phyloP scores from a whole-genome alignment of 2,888 invertebrate species.

The Palloptera scutellata region DNA sequence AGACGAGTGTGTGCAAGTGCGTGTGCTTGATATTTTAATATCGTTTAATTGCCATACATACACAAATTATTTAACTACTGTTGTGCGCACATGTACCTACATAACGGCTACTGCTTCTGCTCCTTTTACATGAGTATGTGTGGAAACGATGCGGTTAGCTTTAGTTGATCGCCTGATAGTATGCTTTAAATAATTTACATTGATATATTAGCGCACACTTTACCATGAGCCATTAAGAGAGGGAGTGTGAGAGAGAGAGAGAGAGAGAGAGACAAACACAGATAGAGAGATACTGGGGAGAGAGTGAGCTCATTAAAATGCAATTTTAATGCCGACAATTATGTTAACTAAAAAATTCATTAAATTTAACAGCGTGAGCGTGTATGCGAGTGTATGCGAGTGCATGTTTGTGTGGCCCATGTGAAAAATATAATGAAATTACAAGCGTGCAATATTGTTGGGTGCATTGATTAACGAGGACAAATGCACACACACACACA shows the following conservation, averaged over 20 bases:
- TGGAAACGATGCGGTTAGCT: background rate
- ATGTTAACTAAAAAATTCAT: constrained; percentile 17
- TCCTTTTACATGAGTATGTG: background rate
- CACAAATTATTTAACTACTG: background rate
- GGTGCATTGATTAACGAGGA: background rate
- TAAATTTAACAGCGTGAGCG: constrained; percentile 1
- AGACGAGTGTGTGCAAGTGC: background rate
- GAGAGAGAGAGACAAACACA: background rate
- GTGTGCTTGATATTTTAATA: constrained; percentile 26
- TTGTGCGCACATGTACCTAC: background rate
- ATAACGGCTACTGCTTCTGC: no score
- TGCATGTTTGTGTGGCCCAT: no score
- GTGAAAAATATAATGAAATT: background rate
- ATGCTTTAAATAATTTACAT: constrained; percentile 35
- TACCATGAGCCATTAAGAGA: background rate
- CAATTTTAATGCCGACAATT: constrained; percentile 34
- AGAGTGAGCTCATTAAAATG: constrained; percentile 35
- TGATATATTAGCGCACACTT: constrained; percentile 36
- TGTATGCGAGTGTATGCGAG: background rate
- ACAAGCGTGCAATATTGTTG: constrained; percentile 5
- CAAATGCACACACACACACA: background rate
- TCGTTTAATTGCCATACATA: constrained; percentile 37
- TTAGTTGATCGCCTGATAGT: background rate
- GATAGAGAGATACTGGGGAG: background rate
- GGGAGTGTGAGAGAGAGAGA: background rate